phyloP scores from a whole-genome alignment of 2,113 vertebrate genomes.

The Pelmatolapia mariae region DNA sequence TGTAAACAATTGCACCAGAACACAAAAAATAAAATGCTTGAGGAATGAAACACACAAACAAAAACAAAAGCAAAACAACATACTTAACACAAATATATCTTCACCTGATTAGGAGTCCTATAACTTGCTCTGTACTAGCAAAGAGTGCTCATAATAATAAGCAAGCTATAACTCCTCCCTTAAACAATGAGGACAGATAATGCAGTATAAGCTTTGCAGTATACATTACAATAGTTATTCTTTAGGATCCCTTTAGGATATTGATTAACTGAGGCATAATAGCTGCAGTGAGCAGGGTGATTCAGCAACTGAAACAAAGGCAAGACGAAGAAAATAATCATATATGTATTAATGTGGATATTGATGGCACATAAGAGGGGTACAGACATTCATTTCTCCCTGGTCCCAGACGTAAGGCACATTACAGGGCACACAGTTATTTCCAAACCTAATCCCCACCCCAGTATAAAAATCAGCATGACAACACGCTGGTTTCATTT shows the following conservation, averaged over 20 bases:
- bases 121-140: background rate
- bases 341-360: background rate
- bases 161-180: background rate
- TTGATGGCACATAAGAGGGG: background rate
- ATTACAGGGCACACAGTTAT: background rate
- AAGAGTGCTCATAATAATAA: background rate
- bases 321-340: background rate
- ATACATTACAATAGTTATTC: conserved; percentile 7
- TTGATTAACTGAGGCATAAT: conserved; percentile 16
- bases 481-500: background rate
- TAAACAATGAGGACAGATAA: background rate
- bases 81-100: background rate
- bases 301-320: background rate
- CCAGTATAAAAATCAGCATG: background rate
- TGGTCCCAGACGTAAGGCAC: conserved; percentile 47
- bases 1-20: conserved; percentile 47
- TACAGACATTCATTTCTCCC: conserved; percentile 13
- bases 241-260: conserved; percentile 18
- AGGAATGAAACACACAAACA: background rate
- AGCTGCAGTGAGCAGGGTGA: background rate
- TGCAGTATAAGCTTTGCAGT: background rate
- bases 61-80: background rate
- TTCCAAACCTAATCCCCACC: background rate
- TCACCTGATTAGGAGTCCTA: conserved; percentile 6
- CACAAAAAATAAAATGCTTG: background rate